phyloP scores from a whole-genome alignment of 1,140 invertebrate species.

The Drosophila setifemur region DNA sequence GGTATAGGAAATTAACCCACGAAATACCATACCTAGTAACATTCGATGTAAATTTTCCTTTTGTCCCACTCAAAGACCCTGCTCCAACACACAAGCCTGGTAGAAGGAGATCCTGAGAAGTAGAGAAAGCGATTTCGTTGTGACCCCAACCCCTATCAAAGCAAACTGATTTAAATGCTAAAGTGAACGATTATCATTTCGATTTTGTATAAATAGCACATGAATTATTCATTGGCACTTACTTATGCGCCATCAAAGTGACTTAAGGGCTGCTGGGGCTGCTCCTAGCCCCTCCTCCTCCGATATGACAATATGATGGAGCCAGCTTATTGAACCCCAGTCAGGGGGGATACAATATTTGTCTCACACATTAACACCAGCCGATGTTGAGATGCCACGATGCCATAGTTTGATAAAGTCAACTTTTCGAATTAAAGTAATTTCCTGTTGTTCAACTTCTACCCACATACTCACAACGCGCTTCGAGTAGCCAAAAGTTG shows the following conservation, averaged over 20 bases:
- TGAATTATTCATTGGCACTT: slow-evolving; percentile 75
- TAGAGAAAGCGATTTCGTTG: too few species aligned
- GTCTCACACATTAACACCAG: slow-evolving; percentile 54
- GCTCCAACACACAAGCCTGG: too few species aligned
- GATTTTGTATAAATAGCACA: slow-evolving; percentile 76
- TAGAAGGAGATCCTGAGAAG: too few species aligned
- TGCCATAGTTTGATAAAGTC: slow-evolving; percentile 67
- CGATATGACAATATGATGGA: slow-evolving; percentile 61
- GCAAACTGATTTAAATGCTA: slow-evolving; percentile 75
- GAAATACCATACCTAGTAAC: neutral
- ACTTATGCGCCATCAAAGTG: slow-evolving; percentile 79
- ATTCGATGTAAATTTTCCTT: slow-evolving; percentile 20
- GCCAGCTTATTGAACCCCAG: slow-evolving; percentile 61
- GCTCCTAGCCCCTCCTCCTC: neutral
- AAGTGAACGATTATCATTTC: slow-evolving; percentile 79
- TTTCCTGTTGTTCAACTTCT: slow-evolving; percentile 61
- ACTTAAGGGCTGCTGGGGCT: slow-evolving; percentile 32
- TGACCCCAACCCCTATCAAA: neutral
- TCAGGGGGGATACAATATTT: slow-evolving; percentile 46
- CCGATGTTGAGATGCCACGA: slow-evolving; percentile 48
- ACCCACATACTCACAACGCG: slow-evolving; percentile 1
- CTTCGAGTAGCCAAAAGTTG: slow-evolving; percentile 45
- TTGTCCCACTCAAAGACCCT: neutral
- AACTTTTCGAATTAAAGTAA: slow-evolving; percentile 76
- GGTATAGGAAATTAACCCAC: slow-evolving; percentile 13